Evolutionary conservation across 2,797 vertebrate species (phyloP).

Genomic region (Antennarius maculatus): DNA sequence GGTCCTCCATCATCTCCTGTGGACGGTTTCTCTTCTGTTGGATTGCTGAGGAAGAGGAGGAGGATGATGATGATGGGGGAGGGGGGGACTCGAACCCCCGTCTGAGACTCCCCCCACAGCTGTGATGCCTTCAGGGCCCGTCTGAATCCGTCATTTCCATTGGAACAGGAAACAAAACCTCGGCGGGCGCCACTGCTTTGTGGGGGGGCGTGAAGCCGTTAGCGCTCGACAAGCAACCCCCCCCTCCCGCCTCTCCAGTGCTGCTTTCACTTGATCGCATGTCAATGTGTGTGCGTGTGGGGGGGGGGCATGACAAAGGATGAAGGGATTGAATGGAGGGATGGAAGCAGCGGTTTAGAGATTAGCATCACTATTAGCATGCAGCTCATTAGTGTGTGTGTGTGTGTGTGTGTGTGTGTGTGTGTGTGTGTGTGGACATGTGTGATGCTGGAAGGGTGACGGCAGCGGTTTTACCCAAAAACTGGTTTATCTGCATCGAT

Average conservation of each 20-base stretch:
- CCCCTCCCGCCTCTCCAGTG: background rate
- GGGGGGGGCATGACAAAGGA: background rate
- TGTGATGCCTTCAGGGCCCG: no score
- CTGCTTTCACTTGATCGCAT: no score
- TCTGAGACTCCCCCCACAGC: no score
- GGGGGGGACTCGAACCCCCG: no score
- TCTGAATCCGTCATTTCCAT: constrained; percentile 1
- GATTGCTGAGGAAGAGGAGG: no score
- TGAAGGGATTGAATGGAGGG: constrained; percentile 24
- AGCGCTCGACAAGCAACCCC: constrained; percentile 33
- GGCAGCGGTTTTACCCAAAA: no score
- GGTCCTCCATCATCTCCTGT: no score
- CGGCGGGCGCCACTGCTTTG: constrained; percentile 13
- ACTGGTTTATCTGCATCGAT: no score
- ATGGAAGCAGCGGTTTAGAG: constrained; percentile 51
- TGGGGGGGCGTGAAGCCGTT: constrained; percentile 34
- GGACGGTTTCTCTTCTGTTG: no score
- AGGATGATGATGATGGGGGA: no score
- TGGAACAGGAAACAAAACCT: constrained; percentile 18
- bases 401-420: background rate
- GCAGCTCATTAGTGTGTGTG: constrained; percentile 14
- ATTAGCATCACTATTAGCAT: constrained; percentile 61
- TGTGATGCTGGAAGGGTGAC: no score
- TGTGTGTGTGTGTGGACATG: background rate
- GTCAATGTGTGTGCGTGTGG: no score